These are phyloP conservation scores for Zaprionus lineosus DNA, from an alignment of 2,888 invertebrate species.

Conservation along the genomic window DNA sequence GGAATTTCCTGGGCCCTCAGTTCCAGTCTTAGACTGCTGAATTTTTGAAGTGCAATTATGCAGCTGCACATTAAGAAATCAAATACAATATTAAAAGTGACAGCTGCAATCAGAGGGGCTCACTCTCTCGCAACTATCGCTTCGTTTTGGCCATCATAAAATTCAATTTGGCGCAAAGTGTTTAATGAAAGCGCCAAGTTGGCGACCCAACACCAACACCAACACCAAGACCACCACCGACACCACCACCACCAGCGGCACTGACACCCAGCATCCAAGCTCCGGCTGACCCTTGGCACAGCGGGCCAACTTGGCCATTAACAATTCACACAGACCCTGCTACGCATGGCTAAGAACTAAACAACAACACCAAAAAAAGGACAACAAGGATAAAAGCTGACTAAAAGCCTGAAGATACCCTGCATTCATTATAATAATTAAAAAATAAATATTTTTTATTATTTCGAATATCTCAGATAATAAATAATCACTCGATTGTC, in stretches of 20 bases:
- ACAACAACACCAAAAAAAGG: constrained; percentile 26
- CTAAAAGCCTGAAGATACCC: neutral
- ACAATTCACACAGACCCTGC: constrained; percentile 63
- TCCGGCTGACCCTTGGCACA: constrained; percentile 29
- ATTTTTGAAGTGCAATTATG: constrained; percentile 73
- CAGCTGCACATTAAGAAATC: constrained; percentile 73
- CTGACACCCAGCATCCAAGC: no score
- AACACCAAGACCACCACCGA: neutral
- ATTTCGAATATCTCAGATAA: no score
- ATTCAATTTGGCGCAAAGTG: constrained; percentile 79
- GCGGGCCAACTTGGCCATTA: constrained; percentile 67
- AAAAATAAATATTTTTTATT: no score
- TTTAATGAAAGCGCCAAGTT: constrained; percentile 73
- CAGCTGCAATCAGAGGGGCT: constrained; percentile 69
- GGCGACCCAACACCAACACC: constrained; percentile 28
- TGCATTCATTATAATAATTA: no score
- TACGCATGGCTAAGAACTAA: constrained; percentile 60
- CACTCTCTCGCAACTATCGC: constrained; percentile 4
- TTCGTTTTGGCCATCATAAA: constrained; percentile 66
- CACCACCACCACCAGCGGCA: neutral
- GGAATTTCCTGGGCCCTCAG: neutral
- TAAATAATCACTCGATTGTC: no score
- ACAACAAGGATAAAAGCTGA: constrained; percentile 12
- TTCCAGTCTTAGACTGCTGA: constrained; percentile 31
- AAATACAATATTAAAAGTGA: constrained; percentile 67